Percentiles rank a stretch among this genome's conserved stretches.
Conservation (phyloP, 2,888 invertebrate species). For the Phorcus lineatus region DNA sequence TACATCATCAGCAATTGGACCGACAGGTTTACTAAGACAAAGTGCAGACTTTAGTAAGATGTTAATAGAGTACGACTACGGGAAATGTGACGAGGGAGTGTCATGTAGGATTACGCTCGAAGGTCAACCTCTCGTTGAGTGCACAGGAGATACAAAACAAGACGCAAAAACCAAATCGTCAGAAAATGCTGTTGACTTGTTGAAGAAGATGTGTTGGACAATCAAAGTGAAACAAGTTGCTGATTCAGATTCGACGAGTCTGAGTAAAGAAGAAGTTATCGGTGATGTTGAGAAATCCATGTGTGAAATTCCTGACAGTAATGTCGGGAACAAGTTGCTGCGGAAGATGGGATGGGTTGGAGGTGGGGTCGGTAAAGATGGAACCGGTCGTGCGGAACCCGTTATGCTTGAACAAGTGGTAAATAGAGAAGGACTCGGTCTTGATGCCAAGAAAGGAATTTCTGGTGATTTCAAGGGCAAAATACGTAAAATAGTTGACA, state of each 20-base stretch:
- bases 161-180: constrained; percentile 57
- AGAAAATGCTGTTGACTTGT: constrained; percentile 52
- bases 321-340: constrained; percentile 80
- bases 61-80: constrained; percentile 57
- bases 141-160: constrained; percentile 45
- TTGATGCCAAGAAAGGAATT: constrained; percentile 54
- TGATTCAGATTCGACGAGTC: constrained; percentile 52
- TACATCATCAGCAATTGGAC: constrained; percentile 29
- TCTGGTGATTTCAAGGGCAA: constrained; percentile 59
- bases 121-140: constrained; percentile 52
- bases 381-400: constrained; percentile 82
- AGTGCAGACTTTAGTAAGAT: constrained; percentile 67
- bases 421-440: constrained; percentile 71
- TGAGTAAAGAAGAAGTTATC: constrained; percentile 60
- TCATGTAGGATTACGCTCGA: constrained; percentile 55
- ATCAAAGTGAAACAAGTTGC: constrained; percentile 63
- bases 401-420: constrained; percentile 70
- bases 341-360: constrained; percentile 85
- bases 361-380: constrained; percentile 81
- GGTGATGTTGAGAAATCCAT: constrained; percentile 52
- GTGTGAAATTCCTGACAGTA: constrained; percentile 68
- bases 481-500: constrained; percentile 64
- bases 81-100: constrained; percentile 41
- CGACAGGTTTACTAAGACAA: constrained; percentile 47
- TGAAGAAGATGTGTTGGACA: constrained; percentile 67